phyloP scores from a whole-genome alignment of 2,113 vertebrate genomes.

The Ornithorhynchus anatinus region DNA sequence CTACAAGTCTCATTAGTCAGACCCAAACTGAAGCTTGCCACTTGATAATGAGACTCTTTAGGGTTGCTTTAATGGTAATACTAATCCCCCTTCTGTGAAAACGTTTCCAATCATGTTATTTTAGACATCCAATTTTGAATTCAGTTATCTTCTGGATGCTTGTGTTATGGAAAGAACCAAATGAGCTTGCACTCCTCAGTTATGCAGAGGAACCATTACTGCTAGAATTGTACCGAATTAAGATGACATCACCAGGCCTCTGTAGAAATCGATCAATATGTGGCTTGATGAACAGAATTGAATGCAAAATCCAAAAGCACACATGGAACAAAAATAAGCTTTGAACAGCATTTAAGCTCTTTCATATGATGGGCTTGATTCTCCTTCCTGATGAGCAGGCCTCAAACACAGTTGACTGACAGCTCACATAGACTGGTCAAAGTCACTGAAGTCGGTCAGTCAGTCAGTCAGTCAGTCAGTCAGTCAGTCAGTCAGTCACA shows the following conservation, averaged over 20 bases:
- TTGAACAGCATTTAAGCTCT: constrained; percentile 60
- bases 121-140: not conserved
- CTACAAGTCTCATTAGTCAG: not conserved
- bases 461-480: too few species aligned
- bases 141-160: not conserved
- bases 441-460: too few species aligned
- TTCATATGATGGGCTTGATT: constrained; percentile 52
- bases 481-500: too few species aligned
- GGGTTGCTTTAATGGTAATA: not conserved
- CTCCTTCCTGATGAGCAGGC: constrained; percentile 51
- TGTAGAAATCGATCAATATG: constrained; percentile 5
- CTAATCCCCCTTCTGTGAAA: not conserved
- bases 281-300: constrained; percentile 15
- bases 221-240: too few species aligned
- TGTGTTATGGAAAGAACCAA: not conserved
- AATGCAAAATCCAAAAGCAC: constrained; percentile 34
- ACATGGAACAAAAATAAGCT: constrained; percentile 55
- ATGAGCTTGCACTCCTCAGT: not conserved
- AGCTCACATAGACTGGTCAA: not conserved
- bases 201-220: not conserved
- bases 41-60: not conserved
- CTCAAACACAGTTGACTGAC: constrained; percentile 6
- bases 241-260: too few species aligned
- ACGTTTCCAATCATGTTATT: not conserved
- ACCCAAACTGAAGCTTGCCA: not conserved